Evolutionary conservation across 2,888 invertebrate species (phyloP), one percentile per base, ranked within the genome.

Genomic region (Gymnocheta viridis): DNA sequence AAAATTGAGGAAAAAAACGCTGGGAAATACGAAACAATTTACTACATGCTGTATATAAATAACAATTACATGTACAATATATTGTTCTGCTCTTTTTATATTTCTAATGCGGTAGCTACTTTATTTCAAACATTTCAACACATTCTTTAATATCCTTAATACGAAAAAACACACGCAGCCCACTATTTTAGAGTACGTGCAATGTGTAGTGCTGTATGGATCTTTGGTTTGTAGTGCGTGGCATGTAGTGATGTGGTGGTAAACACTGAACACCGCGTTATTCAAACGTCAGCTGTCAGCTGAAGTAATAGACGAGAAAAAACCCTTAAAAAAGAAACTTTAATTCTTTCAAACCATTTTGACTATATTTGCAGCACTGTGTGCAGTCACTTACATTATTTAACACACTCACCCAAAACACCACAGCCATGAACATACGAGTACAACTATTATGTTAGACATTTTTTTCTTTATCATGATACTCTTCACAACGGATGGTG

Each of bases 251-350:
- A 49, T 22, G 32, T 2, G n/a, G 2, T 41, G 60, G 38, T 14
- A 32, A 73, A 62, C 35, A 78, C 32, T 62, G 62, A 56, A 58
- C 22, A 47, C 32, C 14, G 5, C 41, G 47, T 24, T 54, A 62
- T 79, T 79, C 35, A 62, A 79, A 70, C 70, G 70, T 83, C 82
- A 83, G 79, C 64, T 79, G 78, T 69, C 73, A 69, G 62, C 58
- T 54, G 49, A 49, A 74, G 60, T 69, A 74, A 67, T 41, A 64
- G 67, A 72, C 41, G 58, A 72, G 44, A 72, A 44, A 38, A 19
- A 64, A 69, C 4, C n/a, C n/a, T n/a, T n/a, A n/a, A n/a, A n/a
- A n/a, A n/a, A n/a, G n/a, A 9, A 38, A 47, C n/a, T 2, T 14
- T 14, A 44, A 17, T 19, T 47, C 24, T 7, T 49, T 56, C 74